Conservation (phyloP, 2,888 invertebrate species). For the Ophion costatus region DNA sequence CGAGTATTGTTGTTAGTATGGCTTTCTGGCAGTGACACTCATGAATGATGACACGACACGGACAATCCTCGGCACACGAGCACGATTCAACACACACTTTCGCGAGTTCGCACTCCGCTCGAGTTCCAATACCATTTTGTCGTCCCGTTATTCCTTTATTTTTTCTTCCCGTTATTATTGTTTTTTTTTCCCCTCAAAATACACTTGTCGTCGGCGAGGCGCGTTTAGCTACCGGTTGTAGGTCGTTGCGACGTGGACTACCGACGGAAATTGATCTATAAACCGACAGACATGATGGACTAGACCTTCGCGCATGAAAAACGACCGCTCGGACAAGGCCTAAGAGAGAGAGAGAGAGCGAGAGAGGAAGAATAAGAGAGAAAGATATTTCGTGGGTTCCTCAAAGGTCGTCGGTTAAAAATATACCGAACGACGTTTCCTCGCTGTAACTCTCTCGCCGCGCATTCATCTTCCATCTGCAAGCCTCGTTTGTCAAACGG, state of each 20-base stretch:
- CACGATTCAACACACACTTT: conserved; percentile 38
- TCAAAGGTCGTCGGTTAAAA: conserved; percentile 62
- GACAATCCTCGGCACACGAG: conserved; percentile 28
- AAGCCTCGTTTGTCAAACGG: conserved; percentile 27
- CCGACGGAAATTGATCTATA: conserved; percentile 17
- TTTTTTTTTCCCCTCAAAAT: too few species aligned
- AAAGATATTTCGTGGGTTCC: conserved; percentile 29
- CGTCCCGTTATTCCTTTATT: conserved; percentile 8
- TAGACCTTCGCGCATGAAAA: conserved; percentile 56
- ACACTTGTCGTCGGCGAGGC: too few species aligned
- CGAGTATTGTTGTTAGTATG: conserved; percentile 16
- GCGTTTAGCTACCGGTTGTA: neutral
- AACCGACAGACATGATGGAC: conserved; percentile 26
- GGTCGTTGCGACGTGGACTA: neutral
- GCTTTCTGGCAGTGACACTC: neutral
- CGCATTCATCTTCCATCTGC: conserved; percentile 5
- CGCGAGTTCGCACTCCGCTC: conserved; percentile 4
- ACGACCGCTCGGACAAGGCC: conserved; percentile 39
- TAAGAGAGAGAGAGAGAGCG: conserved; percentile 15
- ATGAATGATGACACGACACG: conserved; percentile 37
- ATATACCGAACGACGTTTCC: conserved; percentile 54
- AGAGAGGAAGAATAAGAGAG: conserved; percentile 34
- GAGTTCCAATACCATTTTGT: neutral
- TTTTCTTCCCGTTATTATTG: neutral
- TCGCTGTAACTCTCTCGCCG: conserved; percentile 19